phyloP scores from a whole-genome alignment of 2,797 vertebrate species.

The Cossypha niveicapilla region DNA sequence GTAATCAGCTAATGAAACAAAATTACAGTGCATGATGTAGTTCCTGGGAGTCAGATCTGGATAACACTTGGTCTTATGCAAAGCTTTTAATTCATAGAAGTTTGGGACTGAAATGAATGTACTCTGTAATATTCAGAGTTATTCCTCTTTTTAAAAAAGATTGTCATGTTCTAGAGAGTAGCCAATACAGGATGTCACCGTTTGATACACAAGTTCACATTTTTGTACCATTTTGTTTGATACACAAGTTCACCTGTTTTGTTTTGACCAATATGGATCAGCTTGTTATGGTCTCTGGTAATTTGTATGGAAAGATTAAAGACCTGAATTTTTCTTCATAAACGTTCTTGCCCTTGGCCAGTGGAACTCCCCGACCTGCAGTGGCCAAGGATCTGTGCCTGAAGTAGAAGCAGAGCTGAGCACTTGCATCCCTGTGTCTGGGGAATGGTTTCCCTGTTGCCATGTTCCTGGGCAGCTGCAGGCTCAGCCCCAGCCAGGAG shows the following conservation, averaged over 20 bases:
- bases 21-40: neutral
- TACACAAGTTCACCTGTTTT: neutral
- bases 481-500: neutral
- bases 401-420: neutral
- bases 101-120: neutral
- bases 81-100: neutral
- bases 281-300: neutral
- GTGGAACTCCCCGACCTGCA: neutral
- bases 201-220: neutral
- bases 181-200: neutral
- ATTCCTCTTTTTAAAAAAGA: neutral
- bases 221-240: neutral
- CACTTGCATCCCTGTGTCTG: neutral
- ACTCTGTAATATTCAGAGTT: neutral
- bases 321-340: fast-evolving
- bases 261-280: neutral
- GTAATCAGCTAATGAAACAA: neutral
- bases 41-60: neutral
- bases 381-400: neutral
- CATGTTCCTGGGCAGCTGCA: neutral
- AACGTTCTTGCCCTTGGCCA: neutral
- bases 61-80: neutral
- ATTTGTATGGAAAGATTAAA: neutral
- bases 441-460: neutral
- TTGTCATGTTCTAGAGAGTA: neutral